Conservation (phyloP, 2,888 invertebrate genomes). For the Drosophila niveifrons region DNA sequence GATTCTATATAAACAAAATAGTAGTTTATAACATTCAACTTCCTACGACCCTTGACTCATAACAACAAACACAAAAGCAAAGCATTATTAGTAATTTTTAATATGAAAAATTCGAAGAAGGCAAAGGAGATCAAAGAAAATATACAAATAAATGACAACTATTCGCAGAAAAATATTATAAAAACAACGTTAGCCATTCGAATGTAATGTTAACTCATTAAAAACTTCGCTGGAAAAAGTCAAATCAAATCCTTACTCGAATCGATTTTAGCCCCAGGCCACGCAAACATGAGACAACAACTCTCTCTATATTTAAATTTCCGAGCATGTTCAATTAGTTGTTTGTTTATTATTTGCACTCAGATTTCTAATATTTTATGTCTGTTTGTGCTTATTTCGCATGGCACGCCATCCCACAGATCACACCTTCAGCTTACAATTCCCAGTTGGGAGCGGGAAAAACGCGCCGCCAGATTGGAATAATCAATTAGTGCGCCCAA, state of each 20-base stretch:
- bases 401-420: neutral
- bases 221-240: slow-evolving; percentile 11
- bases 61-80: too few species aligned
- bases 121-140: too few species aligned
- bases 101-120: too few species aligned
- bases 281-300: neutral
- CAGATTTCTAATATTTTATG: slow-evolving; percentile 23
- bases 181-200: too few species aligned
- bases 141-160: too few species aligned
- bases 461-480: slow-evolving; percentile 32
- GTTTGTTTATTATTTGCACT: slow-evolving; percentile 22
- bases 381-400: slow-evolving; percentile 17
- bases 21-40: too few species aligned
- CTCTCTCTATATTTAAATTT: slow-evolving; percentile 4
- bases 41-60: too few species aligned
- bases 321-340: slow-evolving; percentile 10
- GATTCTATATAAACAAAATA: too few species aligned
- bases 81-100: too few species aligned
- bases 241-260: neutral
- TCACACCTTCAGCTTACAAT: neutral
- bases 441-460: neutral
- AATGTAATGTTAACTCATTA: neutral
- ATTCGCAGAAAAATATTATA: too few species aligned
- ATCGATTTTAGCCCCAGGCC: slow-evolving; percentile 3
- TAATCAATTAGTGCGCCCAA: slow-evolving; percentile 65